A percentile compares a stretch with the other conserved stretches of the same genome.
phyloP scores from a whole-genome alignment of 1,140 invertebrate genomes.

The Lanistes nyassanus region DNA sequence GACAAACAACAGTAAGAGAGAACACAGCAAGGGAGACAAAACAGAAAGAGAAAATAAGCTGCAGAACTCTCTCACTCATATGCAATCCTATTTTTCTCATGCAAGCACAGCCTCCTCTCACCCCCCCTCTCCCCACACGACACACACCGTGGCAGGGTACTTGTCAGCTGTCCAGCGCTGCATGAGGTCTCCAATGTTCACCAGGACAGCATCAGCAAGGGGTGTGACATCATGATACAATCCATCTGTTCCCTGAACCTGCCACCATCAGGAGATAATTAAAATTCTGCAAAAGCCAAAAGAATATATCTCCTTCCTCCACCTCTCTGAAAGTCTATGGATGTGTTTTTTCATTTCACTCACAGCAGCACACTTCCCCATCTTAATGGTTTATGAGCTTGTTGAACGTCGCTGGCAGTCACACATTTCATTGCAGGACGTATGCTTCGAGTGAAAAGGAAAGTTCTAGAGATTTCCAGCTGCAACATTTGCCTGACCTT shows the following conservation, averaged over 20 bases:
- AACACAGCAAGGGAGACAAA: not conserved
- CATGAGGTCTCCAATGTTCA: constrained; percentile 82
- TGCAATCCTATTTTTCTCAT: not conserved
- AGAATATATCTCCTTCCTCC: too few species aligned
- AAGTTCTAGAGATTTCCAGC: too few species aligned
- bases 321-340: too few species aligned
- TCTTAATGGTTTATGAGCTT: too few species aligned
- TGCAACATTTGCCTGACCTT: too few species aligned
- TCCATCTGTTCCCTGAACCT: constrained; percentile 69
- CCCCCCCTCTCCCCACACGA: not conserved
- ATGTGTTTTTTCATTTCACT: too few species aligned
- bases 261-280: not conserved
- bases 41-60: not conserved
- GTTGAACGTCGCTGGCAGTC: too few species aligned
- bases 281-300: too few species aligned
- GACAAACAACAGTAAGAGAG: not conserved
- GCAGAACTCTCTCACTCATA: not conserved
- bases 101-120: not conserved
- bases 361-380: too few species aligned
- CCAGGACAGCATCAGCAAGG: constrained; percentile 80
- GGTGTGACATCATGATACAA: constrained; percentile 82
- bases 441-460: too few species aligned
- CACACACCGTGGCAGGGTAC: constrained; percentile 76
- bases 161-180: constrained; percentile 79
- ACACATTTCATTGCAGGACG: too few species aligned